A percentile compares a stretch with the other conserved stretches of the same genome.
Conservation (phyloP, 2,797 vertebrate species). For the Rousettus madagascariensis region DNA sequence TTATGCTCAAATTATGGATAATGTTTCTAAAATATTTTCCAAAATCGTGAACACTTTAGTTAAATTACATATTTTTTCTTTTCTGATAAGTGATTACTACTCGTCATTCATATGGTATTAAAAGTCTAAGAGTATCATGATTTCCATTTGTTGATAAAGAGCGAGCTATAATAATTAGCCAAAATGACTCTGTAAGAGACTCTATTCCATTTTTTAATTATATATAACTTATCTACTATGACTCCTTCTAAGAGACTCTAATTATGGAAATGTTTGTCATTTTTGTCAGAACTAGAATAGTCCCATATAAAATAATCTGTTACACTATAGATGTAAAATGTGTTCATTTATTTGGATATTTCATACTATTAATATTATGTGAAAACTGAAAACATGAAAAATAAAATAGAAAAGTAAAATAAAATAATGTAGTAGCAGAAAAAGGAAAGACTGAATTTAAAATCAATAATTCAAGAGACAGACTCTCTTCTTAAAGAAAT, state of each 20-base stretch:
- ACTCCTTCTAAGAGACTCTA: neutral
- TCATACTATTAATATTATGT: neutral
- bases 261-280: neutral
- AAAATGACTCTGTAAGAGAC: neutral
- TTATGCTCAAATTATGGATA: neutral
- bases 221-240: neutral
- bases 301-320: neutral
- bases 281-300: neutral
- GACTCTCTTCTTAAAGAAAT: neutral
- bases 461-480: neutral
- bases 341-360: neutral
- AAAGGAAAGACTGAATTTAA: neutral
- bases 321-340: neutral
- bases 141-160: neutral
- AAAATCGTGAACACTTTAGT: neutral
- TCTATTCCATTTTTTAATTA: neutral
- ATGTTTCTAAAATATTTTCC: conserved; percentile 4
- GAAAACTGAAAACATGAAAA: neutral
- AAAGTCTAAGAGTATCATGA: neutral
- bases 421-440: neutral
- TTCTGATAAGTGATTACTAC: neutral
- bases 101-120: neutral
- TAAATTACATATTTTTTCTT: neutral
- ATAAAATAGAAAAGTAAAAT: neutral
- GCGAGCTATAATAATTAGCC: neutral